These are phyloP conservation scores for Orycteropus afer DNA, from an alignment of 2,113 vertebrate genomes.

Conservation along the genomic window DNA sequence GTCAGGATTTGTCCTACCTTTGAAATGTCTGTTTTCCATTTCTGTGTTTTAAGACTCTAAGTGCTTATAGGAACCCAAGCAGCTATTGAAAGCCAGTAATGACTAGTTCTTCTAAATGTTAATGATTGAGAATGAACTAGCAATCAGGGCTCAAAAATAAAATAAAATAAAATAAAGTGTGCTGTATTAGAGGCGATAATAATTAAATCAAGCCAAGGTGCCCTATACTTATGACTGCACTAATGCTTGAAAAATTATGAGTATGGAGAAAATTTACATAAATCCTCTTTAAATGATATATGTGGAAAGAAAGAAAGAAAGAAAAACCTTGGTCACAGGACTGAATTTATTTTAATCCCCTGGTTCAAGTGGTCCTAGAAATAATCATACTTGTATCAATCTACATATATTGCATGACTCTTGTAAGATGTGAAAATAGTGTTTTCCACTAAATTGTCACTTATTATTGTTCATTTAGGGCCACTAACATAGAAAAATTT, in stretches of 20 bases:
- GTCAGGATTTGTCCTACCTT: constrained; percentile 64
- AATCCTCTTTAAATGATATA: constrained; percentile 81
- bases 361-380: constrained; percentile 87
- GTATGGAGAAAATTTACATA: constrained; percentile 79
- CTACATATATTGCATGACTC: constrained; percentile 89
- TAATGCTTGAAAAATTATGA: constrained; percentile 77
- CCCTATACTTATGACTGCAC: constrained; percentile 70
- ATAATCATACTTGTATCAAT: constrained; percentile 92
- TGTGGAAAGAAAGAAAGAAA: constrained; percentile 82
- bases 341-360: constrained; percentile 88
- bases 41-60: constrained; percentile 68
- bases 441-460: constrained; percentile 93
- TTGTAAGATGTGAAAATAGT: constrained; percentile 91
- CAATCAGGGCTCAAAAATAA: constrained; percentile 78
- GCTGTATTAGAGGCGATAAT: constrained; percentile 71
- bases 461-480: constrained; percentile 95
- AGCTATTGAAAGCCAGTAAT: constrained; percentile 78
- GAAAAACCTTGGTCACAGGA: constrained; percentile 77
- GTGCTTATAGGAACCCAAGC: constrained; percentile 73
- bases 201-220: constrained; percentile 82
- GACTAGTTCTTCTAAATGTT: constrained; percentile 79
- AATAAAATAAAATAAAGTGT: constrained; percentile 79
- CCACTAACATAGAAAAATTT: constrained; percentile 92
- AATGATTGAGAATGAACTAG: constrained; percentile 80
- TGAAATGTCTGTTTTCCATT: constrained; percentile 69